A percentile compares a stretch with the other conserved stretches of the same genome.
Conservation (phyloP, 64 coral and sea anemone genomes). For the Orbicella faveolata region DNA sequence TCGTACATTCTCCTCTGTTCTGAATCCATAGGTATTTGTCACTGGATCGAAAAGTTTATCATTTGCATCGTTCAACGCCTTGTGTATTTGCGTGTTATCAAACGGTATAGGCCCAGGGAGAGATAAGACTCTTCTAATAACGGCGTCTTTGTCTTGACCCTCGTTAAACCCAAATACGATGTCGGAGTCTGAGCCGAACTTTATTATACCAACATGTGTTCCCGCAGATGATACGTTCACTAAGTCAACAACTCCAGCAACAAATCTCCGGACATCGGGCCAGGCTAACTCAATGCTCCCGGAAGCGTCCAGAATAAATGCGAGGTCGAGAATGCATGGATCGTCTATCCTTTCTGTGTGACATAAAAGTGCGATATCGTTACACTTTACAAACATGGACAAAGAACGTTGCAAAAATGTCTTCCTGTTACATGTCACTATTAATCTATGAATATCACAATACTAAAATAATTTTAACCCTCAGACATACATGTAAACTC, state of each 20-base stretch:
- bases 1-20: background rate
- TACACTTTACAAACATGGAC: background rate
- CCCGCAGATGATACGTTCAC: conserved; percentile 18
- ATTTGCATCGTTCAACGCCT: background rate
- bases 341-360: conserved; percentile 2
- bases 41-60: background rate
- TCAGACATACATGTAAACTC: too few species aligned
- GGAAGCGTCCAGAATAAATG: conserved; percentile 9
- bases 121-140: background rate
- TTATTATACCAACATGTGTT: background rate
- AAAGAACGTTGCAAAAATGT: too few species aligned
- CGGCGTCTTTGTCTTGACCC: background rate
- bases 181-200: background rate
- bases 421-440: too few species aligned
- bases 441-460: too few species aligned
- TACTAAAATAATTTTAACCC: too few species aligned
- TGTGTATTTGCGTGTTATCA: background rate
- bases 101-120: background rate
- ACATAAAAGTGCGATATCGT: background rate
- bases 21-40: background rate
- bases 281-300: background rate
- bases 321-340: conserved; percentile 27
- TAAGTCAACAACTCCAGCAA: background rate
- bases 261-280: background rate
- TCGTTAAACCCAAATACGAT: conserved; percentile 14